Evolutionary conservation across 2,888 invertebrate genomes (phyloP).

Genomic region (Leptodirus hochenwartii): DNA sequence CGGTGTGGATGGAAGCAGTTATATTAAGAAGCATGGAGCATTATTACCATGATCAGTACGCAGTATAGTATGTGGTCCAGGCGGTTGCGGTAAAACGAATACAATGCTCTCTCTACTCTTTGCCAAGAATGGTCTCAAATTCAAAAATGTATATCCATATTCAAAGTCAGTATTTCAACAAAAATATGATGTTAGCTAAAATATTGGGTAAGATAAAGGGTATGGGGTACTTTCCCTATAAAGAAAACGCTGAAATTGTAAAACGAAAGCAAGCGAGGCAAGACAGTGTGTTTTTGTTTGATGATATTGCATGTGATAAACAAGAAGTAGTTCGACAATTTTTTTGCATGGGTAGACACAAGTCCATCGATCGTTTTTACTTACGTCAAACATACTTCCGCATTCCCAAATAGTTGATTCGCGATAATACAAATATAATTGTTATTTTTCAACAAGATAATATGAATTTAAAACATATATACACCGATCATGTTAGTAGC

Average conservation of each 20-base stretch:
- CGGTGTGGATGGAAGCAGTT: background rate
- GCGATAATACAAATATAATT: too few relatives aligned
- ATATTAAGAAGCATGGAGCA: constrained; percentile 8
- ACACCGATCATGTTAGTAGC: too few relatives aligned
- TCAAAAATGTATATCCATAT: constrained; percentile 22
- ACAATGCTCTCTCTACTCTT: constrained; percentile 18
- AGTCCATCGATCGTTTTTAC: too few relatives aligned
- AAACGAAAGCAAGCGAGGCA: too few relatives aligned
- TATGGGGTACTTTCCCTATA: constrained; percentile 12
- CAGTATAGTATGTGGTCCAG: constrained; percentile 13
- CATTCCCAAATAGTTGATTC: too few relatives aligned
- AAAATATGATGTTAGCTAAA: constrained; percentile 16
- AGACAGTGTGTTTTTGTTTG: too few relatives aligned
- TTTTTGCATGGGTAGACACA: too few relatives aligned
- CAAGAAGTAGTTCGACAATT: too few relatives aligned
- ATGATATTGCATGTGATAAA: too few relatives aligned
- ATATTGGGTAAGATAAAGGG: constrained; percentile 12
- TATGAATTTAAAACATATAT: too few relatives aligned
- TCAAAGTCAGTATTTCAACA: constrained; percentile 18
- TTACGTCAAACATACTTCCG: too few relatives aligned
- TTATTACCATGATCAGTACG: constrained; percentile 6
- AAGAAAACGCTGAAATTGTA: constrained; percentile 8
- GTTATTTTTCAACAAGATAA: too few relatives aligned
- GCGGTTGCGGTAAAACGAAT: constrained; percentile 22
- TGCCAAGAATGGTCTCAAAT: constrained; percentile 19